Evolutionary conservation across 2,888 invertebrate species (phyloP), one percentile per base, ranked within the genome.

Genomic region (Poecilus cupreus): DNA sequence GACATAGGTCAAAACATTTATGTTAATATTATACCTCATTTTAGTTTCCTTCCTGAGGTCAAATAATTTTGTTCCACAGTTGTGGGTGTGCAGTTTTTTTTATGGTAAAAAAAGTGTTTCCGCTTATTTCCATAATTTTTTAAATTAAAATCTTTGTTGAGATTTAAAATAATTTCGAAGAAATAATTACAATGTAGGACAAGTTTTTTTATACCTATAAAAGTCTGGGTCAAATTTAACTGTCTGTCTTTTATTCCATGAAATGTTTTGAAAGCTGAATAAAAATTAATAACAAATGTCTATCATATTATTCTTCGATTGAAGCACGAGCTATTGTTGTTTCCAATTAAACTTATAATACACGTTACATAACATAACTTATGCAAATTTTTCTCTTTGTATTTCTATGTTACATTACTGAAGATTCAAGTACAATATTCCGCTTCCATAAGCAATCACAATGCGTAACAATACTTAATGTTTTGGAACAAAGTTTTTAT

Each of bases 261-360:
- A 32, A 32, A 8, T 32, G 32, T 32, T 60, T 26, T 13, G n/a
- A 26, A 22, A 54, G 54, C 54, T 22, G 3, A 3, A n/a, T 24
- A n/a, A 57, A 57, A 60, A 60, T 60, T 11, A 26, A 60, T 26
- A 60, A n/a, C 60, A 60, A 60, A 24, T 24, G 60, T 60, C 60
- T 60, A 24, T 60, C 24, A 60, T n/a, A n/a, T 43, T 43, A 43
- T 13, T 24, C 54, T 60, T 60, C 60, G 26, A 60, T 11, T 60
- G 26, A 60, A 60, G 60, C 13, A 43, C 43, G 4, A 51, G 8
- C 64, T 68, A 37, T 68, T 68, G 64, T 68, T 68, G 13, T 68
- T 37, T 60, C 6, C 64, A 68, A 68, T 68, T 20, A 37, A 13
- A 43, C 11, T 60, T 60, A 60, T 43, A 37, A 68, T 37, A 39